These are phyloP conservation scores for Ceratothoa steindachneri DNA, from an alignment of 2,888 invertebrate species.

Conservation along the genomic window DNA sequence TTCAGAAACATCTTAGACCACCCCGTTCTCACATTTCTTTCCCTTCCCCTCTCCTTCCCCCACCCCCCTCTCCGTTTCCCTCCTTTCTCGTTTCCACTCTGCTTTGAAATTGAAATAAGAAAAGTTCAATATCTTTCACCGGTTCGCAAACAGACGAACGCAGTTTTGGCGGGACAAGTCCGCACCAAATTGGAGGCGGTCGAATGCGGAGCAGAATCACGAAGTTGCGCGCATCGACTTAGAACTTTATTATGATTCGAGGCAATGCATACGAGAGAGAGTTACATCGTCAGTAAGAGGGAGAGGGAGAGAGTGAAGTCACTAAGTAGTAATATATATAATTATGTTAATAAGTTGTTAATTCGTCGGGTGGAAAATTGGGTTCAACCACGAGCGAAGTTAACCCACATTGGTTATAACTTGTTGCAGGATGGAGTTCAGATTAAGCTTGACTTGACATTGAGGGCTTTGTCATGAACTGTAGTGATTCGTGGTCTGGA, in stretches of 20 bases:
- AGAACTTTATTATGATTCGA: background rate
- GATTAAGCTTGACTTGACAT: too few species aligned
- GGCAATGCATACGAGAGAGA: background rate
- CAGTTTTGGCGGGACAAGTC: background rate
- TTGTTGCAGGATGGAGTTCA: too few species aligned
- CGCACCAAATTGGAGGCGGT: too few species aligned
- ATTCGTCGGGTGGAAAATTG: too few species aligned
- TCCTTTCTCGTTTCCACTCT: background rate
- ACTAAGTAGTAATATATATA: too few species aligned
- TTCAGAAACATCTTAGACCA: background rate
- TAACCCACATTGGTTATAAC: too few species aligned
- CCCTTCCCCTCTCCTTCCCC: background rate
- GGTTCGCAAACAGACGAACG: background rate
- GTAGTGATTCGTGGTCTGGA: too few species aligned
- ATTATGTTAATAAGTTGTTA: too few species aligned
- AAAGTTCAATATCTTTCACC: constrained; percentile 26
- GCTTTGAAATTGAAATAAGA: constrained; percentile 43
- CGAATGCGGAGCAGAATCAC: too few species aligned
- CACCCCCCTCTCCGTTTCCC: background rate
- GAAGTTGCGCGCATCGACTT: background rate
- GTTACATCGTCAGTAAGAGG: background rate
- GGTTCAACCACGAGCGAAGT: too few species aligned
- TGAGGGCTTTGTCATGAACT: too few species aligned
- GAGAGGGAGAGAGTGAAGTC: too few species aligned
- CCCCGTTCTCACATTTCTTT: background rate